Conservation (phyloP, 2,888 invertebrate species). For the Eupeodes luniger region DNA sequence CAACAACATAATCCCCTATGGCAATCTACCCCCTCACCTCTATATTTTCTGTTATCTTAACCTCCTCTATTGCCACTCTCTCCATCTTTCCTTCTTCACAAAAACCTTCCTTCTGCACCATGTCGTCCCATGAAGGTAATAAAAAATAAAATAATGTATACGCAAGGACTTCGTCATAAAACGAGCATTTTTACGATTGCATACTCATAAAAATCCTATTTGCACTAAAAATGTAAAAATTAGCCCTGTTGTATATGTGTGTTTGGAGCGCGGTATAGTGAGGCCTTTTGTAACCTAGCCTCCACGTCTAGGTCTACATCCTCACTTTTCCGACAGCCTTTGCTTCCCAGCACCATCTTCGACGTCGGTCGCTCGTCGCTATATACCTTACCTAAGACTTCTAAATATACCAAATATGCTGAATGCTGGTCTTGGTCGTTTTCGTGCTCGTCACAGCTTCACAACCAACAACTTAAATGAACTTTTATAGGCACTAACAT, state of each 20-base stretch:
- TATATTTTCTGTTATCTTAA: background rate
- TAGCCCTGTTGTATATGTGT: slow-evolving; percentile 39
- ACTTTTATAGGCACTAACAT: slow-evolving; percentile 74
- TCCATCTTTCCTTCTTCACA: background rate
- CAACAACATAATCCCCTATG: slow-evolving; percentile 24
- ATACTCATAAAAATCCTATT: slow-evolving; percentile 75
- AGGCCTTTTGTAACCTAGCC: too few species aligned
- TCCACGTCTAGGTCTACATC: too few species aligned
- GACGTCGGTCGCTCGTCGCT: too few species aligned
- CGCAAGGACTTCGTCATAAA: slow-evolving; percentile 71
- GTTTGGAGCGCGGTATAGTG: background rate
- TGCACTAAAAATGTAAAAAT: slow-evolving; percentile 76
- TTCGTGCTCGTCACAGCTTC: slow-evolving; percentile 50
- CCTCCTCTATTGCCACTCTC: too few species aligned
- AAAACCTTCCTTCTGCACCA: background rate
- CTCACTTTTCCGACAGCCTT: too few species aligned
- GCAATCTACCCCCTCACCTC: background rate
- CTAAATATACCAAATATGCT: too few species aligned
- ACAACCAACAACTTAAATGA: slow-evolving; percentile 63
- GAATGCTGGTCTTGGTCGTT: background rate
- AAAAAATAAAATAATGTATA: slow-evolving; percentile 72
- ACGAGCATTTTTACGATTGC: slow-evolving; percentile 74
- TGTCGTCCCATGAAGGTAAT: slow-evolving; percentile 55
- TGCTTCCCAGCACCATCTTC: too few species aligned
- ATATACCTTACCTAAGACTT: too few species aligned